Evolutionary conservation across 2,888 invertebrate species (phyloP), one percentile per base, ranked within the genome.

Genomic region (Zaprionus obscuricornis): DNA sequence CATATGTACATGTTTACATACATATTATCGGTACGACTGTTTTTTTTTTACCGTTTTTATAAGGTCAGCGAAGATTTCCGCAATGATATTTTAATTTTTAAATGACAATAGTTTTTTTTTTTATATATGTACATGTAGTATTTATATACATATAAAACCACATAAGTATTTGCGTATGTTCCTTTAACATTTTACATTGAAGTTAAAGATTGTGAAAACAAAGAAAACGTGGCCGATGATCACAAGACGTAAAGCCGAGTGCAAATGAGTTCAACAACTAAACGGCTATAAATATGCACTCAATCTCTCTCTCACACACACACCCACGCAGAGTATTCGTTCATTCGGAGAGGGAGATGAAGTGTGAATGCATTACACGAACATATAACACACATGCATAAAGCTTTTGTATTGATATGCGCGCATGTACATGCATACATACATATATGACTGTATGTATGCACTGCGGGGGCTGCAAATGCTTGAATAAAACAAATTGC

Each of bases 221-320:
- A 84, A 60, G 74, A 40, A 56, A 74, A 58, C 46, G 31, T 60
- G 39, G 22, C 40, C 57, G 54, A 50, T 27, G 55, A 63, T 56
- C 50, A 42, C 43, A 16, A 52, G 57, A 29, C 58, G 50, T 33
- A 34, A 14, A 43, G 54, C 34, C 55, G 64, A 68, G 85, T 78
- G 85, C 78, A 78, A 82, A 82, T 78, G 85, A 78, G 85, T 85
- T 78, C 78, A 78, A n/a, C n/a, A n/a, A 62, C 78, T 60, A 70
- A 85, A 74, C 60, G 65, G 74, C 85, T 85, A 78, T 64, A 74
- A 85, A 85, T 78, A 78, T 77, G 64, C 58, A 49, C 24, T 39
- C 52, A 45, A 11, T 39, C 10, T 20, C 49, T 10, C 47, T 13
- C 34, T 27, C 24, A 60, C 24, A 49, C 27, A 29, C 26, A 42